Evolutionary conservation across 2,888 invertebrate genomes (phyloP).

Genomic region (Erebia palarica): DNA sequence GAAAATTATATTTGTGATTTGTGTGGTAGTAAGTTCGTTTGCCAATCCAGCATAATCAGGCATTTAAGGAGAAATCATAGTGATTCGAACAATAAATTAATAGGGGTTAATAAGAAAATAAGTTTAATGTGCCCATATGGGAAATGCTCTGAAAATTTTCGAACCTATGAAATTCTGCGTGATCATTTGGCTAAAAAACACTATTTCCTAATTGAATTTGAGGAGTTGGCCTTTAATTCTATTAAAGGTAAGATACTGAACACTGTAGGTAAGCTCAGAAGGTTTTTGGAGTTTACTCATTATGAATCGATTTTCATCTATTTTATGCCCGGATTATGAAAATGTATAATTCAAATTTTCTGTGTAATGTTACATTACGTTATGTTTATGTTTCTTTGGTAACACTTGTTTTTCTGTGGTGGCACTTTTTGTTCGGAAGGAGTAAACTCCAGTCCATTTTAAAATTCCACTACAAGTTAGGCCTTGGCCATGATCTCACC

Average conservation of each 20-base stretch:
- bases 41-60: neutral
- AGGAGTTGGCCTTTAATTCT: neutral
- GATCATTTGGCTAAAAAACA: conserved; percentile 3
- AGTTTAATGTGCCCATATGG: neutral
- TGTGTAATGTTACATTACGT: no score
- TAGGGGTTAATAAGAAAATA: neutral
- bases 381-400: no score
- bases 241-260: conserved; percentile 2
- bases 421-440: no score
- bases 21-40: conserved; percentile 3
- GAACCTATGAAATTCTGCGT: neutral
- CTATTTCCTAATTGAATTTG: neutral
- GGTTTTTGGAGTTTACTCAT: no score
- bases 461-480: no score
- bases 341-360: no score
- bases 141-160: neutral
- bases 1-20: neutral
- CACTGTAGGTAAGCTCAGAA: no score
- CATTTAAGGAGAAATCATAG: neutral
- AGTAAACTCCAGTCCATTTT: no score
- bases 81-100: neutral
- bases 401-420: no score
- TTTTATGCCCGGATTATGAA: no score
- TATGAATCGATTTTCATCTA: no score
- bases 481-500: no score